A percentile compares a stretch with the other conserved stretches of the same genome.
Conservation (phyloP, 2,797 vertebrate genomes). For the Podarcis siculus region DNA sequence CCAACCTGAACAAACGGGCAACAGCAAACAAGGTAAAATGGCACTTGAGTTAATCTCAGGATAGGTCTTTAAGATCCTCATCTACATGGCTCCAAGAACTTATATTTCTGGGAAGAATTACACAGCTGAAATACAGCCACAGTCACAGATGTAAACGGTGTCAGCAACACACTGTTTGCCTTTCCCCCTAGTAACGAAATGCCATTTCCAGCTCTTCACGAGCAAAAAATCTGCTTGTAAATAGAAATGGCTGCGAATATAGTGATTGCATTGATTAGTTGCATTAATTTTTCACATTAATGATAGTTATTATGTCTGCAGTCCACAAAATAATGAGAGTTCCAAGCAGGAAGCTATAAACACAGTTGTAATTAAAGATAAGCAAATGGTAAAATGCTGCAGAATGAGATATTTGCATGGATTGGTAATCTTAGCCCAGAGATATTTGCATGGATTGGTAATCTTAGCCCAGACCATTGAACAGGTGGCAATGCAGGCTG, state of each 20-base stretch:
- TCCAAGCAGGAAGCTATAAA: conserved; percentile 23
- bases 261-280: conserved; percentile 19
- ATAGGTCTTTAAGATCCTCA: neutral
- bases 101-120: neutral
- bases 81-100: neutral
- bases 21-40: neutral
- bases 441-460: neutral
- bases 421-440: neutral
- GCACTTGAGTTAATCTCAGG: neutral
- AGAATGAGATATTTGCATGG: neutral
- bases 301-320: conserved; percentile 13
- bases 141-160: neutral
- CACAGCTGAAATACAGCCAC: neutral
- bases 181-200: conserved; percentile 40
- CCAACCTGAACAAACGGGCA: neutral
- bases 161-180: neutral
- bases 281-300: conserved; percentile 19
- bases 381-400: conserved; percentile 21
- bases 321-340: neutral
- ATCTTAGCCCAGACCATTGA: neutral
- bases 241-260: conserved; percentile 37
- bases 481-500: neutral
- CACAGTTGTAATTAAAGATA: conserved; percentile 30
- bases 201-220: neutral
- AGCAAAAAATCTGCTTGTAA: conserved; percentile 3